Evolutionary conservation across 1,140 invertebrate species (phyloP), one percentile per base, ranked within the genome.

Genomic region (Antheraea mylitta): DNA sequence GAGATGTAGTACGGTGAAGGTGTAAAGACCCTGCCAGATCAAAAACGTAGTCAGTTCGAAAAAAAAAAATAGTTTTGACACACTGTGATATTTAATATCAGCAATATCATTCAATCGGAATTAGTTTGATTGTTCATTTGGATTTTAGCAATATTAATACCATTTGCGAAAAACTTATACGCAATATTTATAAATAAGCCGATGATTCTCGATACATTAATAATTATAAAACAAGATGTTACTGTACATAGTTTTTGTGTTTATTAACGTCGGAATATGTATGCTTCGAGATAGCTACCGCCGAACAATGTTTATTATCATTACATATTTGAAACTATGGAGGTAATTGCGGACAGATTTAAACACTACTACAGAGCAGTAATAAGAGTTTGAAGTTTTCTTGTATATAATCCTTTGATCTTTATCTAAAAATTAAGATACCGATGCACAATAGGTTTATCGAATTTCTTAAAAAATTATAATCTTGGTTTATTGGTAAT

Each of bases 241-340:
- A 53, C 45, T n/a, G 45, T 53, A 53, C 13, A n/a, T 2, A 53
- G 16, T 53, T 53, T 53, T 53, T 16, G 45, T 53, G 45, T 53
- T 16, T 53, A 53, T 53, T 53, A 53, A 53, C 45, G 45, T 53
- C 45, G 45, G 13, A 53, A 53, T 13, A 53, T 16, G 45, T 53
- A 6, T 16, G 45, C 45, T 53, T 53, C 13, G 45, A 53, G 45
- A 53, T 53, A 13, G 45, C 45, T 53, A 53, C 45, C 16, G 45
- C 16, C 13, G 45, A 53, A 53, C 45, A 53, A 53, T 53, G 45
- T 53, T 53, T 53, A 53, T 53, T 53, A 53, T 53, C 45, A 53
- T 53, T 53, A 53, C 45, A 53, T 53, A 53, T 53, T 53, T 53
- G 45, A 53, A 53, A 53, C 45, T 53, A 53, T 53, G 45, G 45